phyloP scores from a whole-genome alignment of 2,888 invertebrate genomes.

The Stenodema calcarata region DNA sequence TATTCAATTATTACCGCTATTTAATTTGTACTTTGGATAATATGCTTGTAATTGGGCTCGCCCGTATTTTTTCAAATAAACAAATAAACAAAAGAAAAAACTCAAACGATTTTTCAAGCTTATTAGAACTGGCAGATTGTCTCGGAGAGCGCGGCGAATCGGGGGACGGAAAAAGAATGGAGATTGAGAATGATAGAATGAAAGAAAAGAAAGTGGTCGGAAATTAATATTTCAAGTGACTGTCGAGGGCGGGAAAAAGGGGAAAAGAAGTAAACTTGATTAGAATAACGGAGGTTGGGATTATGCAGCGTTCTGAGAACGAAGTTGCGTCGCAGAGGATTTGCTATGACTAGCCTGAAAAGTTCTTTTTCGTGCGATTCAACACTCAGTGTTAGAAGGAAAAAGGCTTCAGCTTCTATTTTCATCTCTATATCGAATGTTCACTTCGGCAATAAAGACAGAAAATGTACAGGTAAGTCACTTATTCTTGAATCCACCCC shows the following conservation, averaged over 20 bases:
- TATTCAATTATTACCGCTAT: no score
- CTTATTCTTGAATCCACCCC: no score
- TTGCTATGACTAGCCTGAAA: not conserved
- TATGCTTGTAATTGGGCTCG: no score
- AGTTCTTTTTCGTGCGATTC: not conserved
- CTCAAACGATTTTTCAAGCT: not conserved
- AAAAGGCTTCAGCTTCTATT: no score
- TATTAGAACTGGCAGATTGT: not conserved
- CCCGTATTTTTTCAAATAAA: no score
- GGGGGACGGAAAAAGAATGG: not conserved
- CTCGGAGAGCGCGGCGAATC: not conserved
- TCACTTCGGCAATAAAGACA: no score
- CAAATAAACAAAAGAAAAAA: no score
- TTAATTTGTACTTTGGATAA: no score
- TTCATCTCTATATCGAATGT: no score
- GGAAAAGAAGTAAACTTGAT: not conserved
- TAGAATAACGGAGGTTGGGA: not conserved
- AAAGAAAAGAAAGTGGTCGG: not conserved
- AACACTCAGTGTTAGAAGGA: no score
- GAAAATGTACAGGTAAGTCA: no score
- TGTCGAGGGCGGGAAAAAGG: not conserved
- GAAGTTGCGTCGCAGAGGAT: not conserved
- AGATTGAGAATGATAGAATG: not conserved
- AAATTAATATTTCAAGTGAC: not conserved
- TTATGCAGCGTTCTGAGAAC: not conserved